phyloP scores from a whole-genome alignment of 2,113 vertebrate genomes.

The Mohoua ochrocephala region DNA sequence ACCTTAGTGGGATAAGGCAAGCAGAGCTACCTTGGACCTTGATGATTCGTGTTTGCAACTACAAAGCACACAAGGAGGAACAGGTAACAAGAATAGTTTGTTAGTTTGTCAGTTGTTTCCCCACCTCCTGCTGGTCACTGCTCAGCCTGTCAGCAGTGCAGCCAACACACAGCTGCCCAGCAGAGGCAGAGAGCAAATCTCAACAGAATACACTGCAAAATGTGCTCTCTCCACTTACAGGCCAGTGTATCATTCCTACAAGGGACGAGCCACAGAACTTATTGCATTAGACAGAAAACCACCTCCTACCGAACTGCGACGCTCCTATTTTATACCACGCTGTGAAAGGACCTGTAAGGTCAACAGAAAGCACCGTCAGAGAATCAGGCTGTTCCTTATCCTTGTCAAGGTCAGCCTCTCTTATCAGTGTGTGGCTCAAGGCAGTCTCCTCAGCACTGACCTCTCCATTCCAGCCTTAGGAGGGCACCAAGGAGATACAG shows the following conservation, averaged over 20 bases:
- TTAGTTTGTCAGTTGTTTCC: neutral
- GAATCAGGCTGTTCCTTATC: neutral
- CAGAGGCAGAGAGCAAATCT: neutral
- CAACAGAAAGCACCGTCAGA: neutral
- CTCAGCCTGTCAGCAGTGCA: neutral
- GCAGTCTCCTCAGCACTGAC: neutral
- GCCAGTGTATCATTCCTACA: neutral
- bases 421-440: neutral
- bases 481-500: neutral
- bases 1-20: neutral
- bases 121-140: neutral
- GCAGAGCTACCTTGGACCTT: neutral
- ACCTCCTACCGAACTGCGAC: neutral
- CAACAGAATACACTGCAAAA: neutral
- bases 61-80: neutral
- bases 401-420: neutral
- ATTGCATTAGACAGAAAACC: neutral
- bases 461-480: neutral
- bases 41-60: neutral
- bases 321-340: neutral
- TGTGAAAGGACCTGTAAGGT: neutral
- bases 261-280: accelerated
- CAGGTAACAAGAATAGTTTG: neutral
- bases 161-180: neutral
- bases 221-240: neutral